phyloP scores from a whole-genome alignment of 2,113 vertebrate species.

The Thryonomys swinderianus region DNA sequence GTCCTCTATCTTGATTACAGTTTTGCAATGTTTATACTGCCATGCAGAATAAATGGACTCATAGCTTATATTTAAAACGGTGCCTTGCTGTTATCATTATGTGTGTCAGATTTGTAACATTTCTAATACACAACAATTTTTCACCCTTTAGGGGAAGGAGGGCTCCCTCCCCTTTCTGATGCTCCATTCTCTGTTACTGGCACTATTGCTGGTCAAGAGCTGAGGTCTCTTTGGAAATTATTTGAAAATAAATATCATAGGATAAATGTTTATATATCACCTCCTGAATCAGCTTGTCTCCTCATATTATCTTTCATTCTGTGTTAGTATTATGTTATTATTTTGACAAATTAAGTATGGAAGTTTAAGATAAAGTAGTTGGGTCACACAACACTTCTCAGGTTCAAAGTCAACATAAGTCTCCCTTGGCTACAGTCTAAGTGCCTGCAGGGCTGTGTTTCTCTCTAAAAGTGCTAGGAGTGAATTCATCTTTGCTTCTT shows the following conservation, averaged over 20 bases:
- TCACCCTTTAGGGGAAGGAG: background rate
- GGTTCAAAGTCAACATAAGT: background rate
- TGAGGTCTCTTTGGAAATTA: background rate
- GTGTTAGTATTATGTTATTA: background rate
- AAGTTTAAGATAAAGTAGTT: background rate
- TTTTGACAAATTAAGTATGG: background rate
- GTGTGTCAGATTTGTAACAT: background rate
- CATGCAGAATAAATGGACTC: background rate
- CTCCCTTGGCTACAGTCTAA: background rate
- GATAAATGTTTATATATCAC: background rate
- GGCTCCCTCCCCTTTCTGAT: background rate
- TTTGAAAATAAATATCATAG: background rate
- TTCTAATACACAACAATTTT: background rate
- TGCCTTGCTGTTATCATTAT: background rate
- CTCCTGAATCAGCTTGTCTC: background rate
- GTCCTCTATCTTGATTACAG: conserved; percentile 33
- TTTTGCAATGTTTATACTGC: background rate
- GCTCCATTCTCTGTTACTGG: background rate
- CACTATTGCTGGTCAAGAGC: background rate
- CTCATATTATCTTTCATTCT: background rate
- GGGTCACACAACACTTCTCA: background rate
- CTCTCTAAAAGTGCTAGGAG: background rate
- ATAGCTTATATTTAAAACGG: background rate
- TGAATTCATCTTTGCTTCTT: background rate
- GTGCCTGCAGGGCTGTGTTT: background rate